phyloP scores from a whole-genome alignment of 2,113 vertebrate species.

The Phaethornis superciliosus region DNA sequence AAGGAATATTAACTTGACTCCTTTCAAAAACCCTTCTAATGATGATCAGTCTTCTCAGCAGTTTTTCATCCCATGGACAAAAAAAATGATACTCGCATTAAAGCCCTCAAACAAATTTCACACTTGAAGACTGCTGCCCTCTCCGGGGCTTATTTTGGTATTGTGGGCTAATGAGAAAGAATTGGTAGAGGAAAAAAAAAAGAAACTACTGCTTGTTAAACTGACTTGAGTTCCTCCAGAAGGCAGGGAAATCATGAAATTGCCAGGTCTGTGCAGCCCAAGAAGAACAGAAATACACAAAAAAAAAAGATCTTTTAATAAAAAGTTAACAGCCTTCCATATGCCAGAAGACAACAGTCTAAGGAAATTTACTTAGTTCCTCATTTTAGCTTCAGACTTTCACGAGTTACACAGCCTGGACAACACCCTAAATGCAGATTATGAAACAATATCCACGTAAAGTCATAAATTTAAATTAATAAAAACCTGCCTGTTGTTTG shows the following conservation, averaged over 20 bases:
- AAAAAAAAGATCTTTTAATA: neutral
- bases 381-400: neutral
- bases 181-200: neutral
- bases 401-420: neutral
- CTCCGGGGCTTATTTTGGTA: neutral
- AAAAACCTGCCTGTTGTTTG: neutral
- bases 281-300: neutral
- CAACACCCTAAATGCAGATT: neutral
- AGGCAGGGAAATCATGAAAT: neutral
- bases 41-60: neutral
- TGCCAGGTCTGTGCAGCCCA: neutral
- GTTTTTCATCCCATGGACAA: neutral
- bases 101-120: neutral
- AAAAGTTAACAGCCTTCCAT: neutral
- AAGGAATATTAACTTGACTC: neutral
- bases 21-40: neutral
- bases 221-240: neutral
- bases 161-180: neutral
- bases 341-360: neutral
- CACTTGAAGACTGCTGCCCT: neutral
- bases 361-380: neutral
- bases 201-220: neutral
- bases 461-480: neutral
- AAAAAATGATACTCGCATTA: fast-evolving
- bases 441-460: fast-evolving